These are phyloP conservation scores for Luscinia megarhynchos DNA, from an alignment of 2,797 vertebrate genomes.

Conservation along the genomic window DNA sequence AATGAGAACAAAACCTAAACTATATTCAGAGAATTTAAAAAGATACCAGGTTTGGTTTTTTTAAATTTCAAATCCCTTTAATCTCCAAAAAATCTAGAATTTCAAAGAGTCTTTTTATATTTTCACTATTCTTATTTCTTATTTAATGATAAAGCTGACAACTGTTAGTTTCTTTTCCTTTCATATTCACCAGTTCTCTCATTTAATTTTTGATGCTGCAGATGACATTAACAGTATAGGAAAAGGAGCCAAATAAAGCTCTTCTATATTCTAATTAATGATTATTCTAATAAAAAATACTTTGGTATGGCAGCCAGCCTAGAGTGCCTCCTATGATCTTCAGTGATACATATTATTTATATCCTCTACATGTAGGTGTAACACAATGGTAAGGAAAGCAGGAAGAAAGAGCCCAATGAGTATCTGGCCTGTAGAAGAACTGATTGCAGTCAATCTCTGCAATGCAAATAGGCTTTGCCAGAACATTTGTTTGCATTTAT, in stretches of 20 bases:
- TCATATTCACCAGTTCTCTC: not conserved
- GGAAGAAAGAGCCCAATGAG: slow-evolving; percentile 5
- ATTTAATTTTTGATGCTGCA: slow-evolving; percentile 56
- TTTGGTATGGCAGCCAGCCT: slow-evolving; percentile 55
- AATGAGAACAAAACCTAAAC: slow-evolving; percentile 27
- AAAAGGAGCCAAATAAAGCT: slow-evolving; percentile 53
- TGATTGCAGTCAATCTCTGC: slow-evolving; percentile 36
- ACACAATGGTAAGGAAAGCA: not conserved
- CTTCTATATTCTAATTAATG: slow-evolving; percentile 60
- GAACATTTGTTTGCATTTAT: slow-evolving; percentile 59
- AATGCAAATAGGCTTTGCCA: slow-evolving; percentile 46
- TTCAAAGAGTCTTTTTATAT: slow-evolving; percentile 9
- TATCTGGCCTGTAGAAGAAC: slow-evolving; percentile 22
- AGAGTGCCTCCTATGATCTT: slow-evolving; percentile 38
- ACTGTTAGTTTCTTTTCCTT: slow-evolving; percentile 21
- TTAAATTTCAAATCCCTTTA: not conserved
- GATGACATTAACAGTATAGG: slow-evolving; percentile 50
- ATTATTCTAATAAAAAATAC: slow-evolving; percentile 62
- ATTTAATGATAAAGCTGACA: slow-evolving; percentile 54
- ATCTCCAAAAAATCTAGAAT: not conserved
- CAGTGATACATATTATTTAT: slow-evolving; percentile 39
- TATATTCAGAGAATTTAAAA: slow-evolving; percentile 28
- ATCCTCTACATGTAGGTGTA: slow-evolving; percentile 41
- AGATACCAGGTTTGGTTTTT: not conserved
- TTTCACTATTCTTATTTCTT: slow-evolving; percentile 13